Percentiles rank a stretch among this genome's conserved stretches.
phyloP scores from a whole-genome alignment of 2,797 vertebrate species.

The Coranthus polyacanthus region DNA sequence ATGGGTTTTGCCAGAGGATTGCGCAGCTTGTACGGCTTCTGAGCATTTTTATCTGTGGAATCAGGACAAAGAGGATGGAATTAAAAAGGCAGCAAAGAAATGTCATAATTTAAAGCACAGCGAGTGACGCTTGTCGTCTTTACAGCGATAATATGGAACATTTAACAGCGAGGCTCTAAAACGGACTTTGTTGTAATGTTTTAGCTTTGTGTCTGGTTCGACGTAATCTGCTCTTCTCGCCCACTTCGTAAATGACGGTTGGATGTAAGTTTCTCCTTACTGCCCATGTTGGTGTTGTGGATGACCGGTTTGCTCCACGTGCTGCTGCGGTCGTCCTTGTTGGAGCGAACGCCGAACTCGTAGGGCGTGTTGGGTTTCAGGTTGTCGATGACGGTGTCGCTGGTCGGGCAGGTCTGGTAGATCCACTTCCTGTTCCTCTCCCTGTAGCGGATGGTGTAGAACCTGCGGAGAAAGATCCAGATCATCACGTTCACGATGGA shows the following conservation, averaged over 20 bases:
- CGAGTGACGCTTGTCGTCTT: too few species aligned
- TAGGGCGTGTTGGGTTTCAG: constrained; percentile 93
- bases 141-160: too few species aligned
- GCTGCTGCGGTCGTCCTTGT: constrained; percentile 87
- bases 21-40: constrained; percentile 66
- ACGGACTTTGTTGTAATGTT: too few species aligned
- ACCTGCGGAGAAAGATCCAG: constrained; percentile 73
- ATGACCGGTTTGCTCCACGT: constrained; percentile 91
- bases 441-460: constrained; percentile 95
- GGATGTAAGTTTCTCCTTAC: constrained; percentile 75
- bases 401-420: constrained; percentile 94
- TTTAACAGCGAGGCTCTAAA: too few species aligned
- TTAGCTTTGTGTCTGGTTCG: too few species aligned
- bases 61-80: constrained; percentile 2
- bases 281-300: constrained; percentile 88
- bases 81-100: background rate
- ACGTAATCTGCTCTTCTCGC: too few species aligned
- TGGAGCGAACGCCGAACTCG: constrained; percentile 92
- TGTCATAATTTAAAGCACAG: too few species aligned
- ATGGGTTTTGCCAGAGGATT: constrained; percentile 32
- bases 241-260: too few species aligned
- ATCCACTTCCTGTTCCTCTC: constrained; percentile 95
- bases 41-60: constrained; percentile 75
- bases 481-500: too few species aligned
- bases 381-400: constrained; percentile 93